Evolutionary conservation across 2,797 vertebrate genomes (phyloP).

Genomic region (Rhinella marina): DNA sequence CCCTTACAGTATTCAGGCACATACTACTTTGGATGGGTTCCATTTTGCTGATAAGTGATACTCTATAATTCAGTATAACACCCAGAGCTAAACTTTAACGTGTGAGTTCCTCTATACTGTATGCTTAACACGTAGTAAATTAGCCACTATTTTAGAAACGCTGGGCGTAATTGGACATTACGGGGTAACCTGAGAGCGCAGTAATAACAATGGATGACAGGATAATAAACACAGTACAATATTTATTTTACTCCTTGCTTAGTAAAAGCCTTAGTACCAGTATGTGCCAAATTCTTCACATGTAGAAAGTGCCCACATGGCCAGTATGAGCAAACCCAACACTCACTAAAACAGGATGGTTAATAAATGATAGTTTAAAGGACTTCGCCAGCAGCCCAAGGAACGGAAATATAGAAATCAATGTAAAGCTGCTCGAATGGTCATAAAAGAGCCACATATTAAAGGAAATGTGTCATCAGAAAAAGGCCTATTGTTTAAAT

Average conservation of each 20-base stretch:
- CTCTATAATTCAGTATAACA: neutral
- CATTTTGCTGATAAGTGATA: neutral
- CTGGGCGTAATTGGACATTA: conserved; percentile 28
- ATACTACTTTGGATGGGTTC: neutral
- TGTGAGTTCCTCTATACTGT: conserved; percentile 3
- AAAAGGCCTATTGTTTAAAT: too few relatives aligned
- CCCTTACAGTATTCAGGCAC: neutral
- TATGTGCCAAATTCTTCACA: conserved; percentile 5
- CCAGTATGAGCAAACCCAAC: neutral
- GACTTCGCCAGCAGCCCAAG: neutral
- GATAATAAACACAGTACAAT: neutral
- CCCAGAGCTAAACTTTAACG: neutral
- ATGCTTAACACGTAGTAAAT: conserved; percentile 26
- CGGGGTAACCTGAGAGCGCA: neutral
- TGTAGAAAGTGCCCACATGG: neutral
- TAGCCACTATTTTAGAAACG: conserved; percentile 64
- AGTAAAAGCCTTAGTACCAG: conserved; percentile 3
- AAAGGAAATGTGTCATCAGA: too few relatives aligned
- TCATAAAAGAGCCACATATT: too few relatives aligned
- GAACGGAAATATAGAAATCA: neutral
- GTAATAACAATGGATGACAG: conserved; percentile 6
- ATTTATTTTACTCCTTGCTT: conserved; percentile 8
- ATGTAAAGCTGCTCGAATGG: neutral
- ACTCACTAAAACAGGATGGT: neutral
- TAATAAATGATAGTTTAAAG: neutral